These are phyloP conservation scores for Ptychobarbus kaznakovi DNA, from an alignment of 2,797 vertebrate species.

Conservation along the genomic window DNA sequence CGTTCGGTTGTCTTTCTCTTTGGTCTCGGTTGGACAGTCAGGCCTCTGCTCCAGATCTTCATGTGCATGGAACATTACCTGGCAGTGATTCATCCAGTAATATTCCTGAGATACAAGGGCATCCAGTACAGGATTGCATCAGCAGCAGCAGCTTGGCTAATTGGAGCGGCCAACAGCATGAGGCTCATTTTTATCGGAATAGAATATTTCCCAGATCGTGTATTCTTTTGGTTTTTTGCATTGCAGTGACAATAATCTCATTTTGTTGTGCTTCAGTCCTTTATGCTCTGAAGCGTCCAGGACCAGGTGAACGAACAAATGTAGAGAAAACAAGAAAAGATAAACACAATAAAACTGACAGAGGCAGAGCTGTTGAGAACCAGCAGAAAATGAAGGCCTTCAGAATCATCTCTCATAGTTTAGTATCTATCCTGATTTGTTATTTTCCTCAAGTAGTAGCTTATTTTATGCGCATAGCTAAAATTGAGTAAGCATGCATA, in stretches of 20 bases:
- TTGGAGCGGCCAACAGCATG: neutral
- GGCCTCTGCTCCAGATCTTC: constrained; percentile 33
- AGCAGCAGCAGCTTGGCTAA: neutral
- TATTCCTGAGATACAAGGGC: constrained; percentile 12
- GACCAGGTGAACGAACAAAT: neutral
- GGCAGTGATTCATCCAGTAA: constrained; percentile 26
- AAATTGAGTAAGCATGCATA: neutral
- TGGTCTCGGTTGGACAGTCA: constrained; percentile 17
- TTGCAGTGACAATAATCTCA: neutral
- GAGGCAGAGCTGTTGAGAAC: constrained; percentile 35
- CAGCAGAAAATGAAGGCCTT: constrained; percentile 52
- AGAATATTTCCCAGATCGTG: constrained; percentile 23
- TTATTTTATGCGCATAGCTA: neutral
- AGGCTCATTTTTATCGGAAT: neutral
- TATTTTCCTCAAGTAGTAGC: constrained; percentile 24
- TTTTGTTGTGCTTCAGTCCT: constrained; percentile 45
- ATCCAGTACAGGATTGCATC: neutral
- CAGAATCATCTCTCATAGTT: constrained; percentile 1
- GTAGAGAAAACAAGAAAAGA: neutral
- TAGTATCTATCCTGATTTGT: constrained; percentile 27
- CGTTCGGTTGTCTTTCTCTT: neutral
- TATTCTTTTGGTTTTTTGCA: neutral
- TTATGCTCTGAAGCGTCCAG: constrained; percentile 14
- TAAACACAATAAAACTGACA: neutral
- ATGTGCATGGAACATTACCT: constrained; percentile 24